Evolutionary conservation across 2,888 invertebrate species (phyloP).

Genomic region (Abscondita cerata): DNA sequence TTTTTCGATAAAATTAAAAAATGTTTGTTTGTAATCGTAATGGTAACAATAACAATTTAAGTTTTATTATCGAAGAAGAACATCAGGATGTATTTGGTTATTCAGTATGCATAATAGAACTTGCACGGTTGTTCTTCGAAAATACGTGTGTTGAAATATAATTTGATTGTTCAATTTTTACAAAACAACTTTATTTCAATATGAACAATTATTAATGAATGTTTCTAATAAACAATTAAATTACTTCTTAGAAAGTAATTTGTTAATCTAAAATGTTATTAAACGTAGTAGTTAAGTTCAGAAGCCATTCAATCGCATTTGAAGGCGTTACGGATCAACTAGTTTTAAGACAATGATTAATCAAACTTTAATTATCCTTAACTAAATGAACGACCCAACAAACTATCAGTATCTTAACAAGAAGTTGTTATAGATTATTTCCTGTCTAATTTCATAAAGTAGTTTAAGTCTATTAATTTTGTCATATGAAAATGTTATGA

Average conservation of each 20-base stretch:
- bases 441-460: constrained; percentile 17
- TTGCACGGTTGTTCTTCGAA: constrained; percentile 29
- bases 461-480: background rate
- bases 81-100: background rate
- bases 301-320: background rate
- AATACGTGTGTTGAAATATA: constrained; percentile 23
- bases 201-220: constrained; percentile 9
- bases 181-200: constrained; percentile 17
- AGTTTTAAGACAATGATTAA: constrained; percentile 33
- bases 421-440: constrained; percentile 34
- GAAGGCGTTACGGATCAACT: constrained; percentile 18
- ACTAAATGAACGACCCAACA: constrained; percentile 35
- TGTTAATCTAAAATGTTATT: background rate
- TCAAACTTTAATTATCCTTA: constrained; percentile 37
- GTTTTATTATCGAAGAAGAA: constrained; percentile 9
- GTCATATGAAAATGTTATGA: background rate
- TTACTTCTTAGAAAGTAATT: background rate
- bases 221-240: constrained; percentile 2
- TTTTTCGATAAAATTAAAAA: too few relatives aligned
- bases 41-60: constrained; percentile 6
- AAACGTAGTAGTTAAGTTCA: background rate
- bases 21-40: too few relatives aligned
- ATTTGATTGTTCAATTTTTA: constrained; percentile 18
- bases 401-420: constrained; percentile 37
- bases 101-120: constrained; percentile 26